phyloP scores from a whole-genome alignment of 2,113 vertebrate genomes.

The Periophthalmus modestus region DNA sequence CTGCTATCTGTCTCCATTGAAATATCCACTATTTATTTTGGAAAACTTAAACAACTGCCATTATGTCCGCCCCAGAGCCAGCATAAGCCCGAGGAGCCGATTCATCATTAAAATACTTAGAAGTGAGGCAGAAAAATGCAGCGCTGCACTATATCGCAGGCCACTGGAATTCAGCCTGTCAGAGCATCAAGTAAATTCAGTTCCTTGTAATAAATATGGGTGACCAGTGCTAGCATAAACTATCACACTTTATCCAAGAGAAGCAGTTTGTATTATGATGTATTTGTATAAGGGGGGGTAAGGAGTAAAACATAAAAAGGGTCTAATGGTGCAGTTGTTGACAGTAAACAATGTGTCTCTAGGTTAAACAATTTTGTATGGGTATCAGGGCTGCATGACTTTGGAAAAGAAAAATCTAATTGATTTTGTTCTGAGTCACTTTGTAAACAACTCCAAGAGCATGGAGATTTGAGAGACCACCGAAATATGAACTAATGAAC shows the following conservation, averaged over 20 bases:
- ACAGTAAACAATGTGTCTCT: no score
- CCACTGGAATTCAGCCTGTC: conserved; percentile 69
- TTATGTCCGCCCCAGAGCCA: conserved; percentile 76
- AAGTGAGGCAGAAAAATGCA: conserved; percentile 63
- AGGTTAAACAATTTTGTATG: no score
- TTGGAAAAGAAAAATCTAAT: no score
- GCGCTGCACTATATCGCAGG: conserved; percentile 64
- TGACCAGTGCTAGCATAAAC: conserved; percentile 46
- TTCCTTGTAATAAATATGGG: conserved; percentile 65
- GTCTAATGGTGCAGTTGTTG: background rate
- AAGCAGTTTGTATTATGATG: conserved; percentile 31
- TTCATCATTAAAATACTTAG: conserved; percentile 81
- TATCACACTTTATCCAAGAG: conserved; percentile 56
- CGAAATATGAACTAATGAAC: no score
- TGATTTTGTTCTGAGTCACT: no score
- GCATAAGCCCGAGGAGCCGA: conserved; percentile 74
- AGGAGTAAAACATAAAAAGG: background rate
- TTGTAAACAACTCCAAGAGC: no score
- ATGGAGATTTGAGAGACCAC: no score
- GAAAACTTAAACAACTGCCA: conserved; percentile 83
- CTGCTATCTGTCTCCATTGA: conserved; percentile 82
- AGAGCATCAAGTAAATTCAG: conserved; percentile 67
- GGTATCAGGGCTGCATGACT: no score
- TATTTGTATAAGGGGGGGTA: conserved; percentile 28
- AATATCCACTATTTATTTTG: conserved; percentile 82